Base-by-base conservation (phyloP, 2,113 vertebrate species). In the Callopanchax toddi region DNA sequence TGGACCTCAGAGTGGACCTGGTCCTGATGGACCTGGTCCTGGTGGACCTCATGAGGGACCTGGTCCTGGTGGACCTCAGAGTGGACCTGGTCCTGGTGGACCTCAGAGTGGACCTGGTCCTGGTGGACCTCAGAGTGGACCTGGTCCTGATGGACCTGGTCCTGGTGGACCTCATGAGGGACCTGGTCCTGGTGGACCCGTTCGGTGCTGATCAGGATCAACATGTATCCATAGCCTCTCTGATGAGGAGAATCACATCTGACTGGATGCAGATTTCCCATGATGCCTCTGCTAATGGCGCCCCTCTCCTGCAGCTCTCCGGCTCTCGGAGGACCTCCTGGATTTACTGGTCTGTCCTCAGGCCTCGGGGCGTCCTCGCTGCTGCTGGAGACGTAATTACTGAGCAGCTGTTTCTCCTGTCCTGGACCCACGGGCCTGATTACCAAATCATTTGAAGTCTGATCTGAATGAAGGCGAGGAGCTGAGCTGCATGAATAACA, bases 401-500 rank as follows among this genome's bases (percentile, higher is more conserved):
- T 67, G 78, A 83, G 75, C 69, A 76, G 71, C 81, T 78, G 76
- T 86, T 83, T 89, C 80, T 83, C 72, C 68, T 53, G 73, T 70
- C 78, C 45, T 21, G 21, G 51, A 83, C 83, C 82, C 74, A 8
- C 60, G 76, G 81, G 84, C 81, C 70, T 79, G 79, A 86, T 89
- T 90, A 87, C 78, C 54, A 80, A 89, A 88, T 85, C 71, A 90
- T 85, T 83, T 89, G 81, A 87, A 88, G 83, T 86, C 85, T 82
- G 71, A 84, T 86, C 79, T 67, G 77, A 87, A 88, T 78, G 69
- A 32, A 73, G 54, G 82, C 81, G 76, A 81, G 74, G 58, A 85
- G 76, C 60, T 48, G 54, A 74, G 75, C 74, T 67, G 62, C 74
- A 79, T 82, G 87, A 85, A 90, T 87, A 89, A 87, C 78, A 79